Base-by-base conservation (phyloP, 2,888 invertebrate species). In the Isotomurus palustris region DNA sequence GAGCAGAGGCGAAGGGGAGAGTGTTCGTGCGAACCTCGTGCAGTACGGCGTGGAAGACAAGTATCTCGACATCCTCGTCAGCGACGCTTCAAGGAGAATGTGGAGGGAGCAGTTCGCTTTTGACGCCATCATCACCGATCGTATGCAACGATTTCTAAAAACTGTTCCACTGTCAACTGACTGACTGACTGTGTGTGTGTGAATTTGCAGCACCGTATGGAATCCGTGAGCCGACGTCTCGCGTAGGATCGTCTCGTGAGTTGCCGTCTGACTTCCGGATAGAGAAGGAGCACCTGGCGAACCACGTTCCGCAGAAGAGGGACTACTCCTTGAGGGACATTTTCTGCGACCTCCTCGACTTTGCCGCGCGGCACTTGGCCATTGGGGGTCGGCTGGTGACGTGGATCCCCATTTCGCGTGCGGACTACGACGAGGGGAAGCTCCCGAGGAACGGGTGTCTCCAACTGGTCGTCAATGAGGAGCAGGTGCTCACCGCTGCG, bases 101-200 rank as follows among this genome's bases (percentile, higher is more conserved):
- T 93, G 92, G 89, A 81, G 80, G 61, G 77, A 82, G 1, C 76
- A 79, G 1, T 73, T 88, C 28, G 77, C 80, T 71, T 86, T 97
- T 72, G 95, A 99, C 78, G 87, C 91, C 29, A 92, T 99, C 60
- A 84, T 99, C 56, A 94, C 96, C 28, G 99, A 99, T 77, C 99
- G 91, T 92, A 78, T 82, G 87, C 81, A 47, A 38, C 41, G 17
- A 32, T 56, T 40, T 19, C 53, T 41, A 17, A 29, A 12, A 25
- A 19, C 35, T 32, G 19, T 21, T 44, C 21, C 10, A 32, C 17
- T 14, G 19, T 35, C n/a, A 17, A 32, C 22, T 8, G 8, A n/a
- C 32, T 29, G 12, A 10, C 8, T 32, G 32, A 32, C 12, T 8
- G 32, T 10, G 12, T 32, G 8, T 32, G 32, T 10, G 32, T 10